Base-by-base conservation (phyloP, 2,888 invertebrate species). In the Apodemia duryi region DNA sequence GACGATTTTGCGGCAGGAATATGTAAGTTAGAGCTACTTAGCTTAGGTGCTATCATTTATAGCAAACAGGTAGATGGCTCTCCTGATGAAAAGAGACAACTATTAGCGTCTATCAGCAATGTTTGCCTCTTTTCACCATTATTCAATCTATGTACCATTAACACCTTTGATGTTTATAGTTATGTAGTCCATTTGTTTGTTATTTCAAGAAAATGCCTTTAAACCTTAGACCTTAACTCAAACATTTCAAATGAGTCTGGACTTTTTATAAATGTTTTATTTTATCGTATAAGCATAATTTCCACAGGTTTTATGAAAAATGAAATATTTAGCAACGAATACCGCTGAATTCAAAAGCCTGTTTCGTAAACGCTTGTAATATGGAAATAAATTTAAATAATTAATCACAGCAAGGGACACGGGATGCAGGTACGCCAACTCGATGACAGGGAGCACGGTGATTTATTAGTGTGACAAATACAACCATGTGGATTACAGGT, bases 361-460 rank as follows among this genome's bases (percentile, higher is more conserved):
- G 52, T 52, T 52, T 54, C 29, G 54, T 10, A 54, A 54, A 11
- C 54, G 43, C 7, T 38, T 38, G 38, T 43, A 43, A 43, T 43
- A 43, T 43, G 54, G 54, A 54, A 28, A 54, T 28, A 28, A 29
- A 54, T 54, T 54, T 54, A 29, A 54, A 54, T 54, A 54, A 54
- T 54, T 21, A 54, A 54, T 54, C 54, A 54, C 54, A 54, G 54
- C 28, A 54, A 54, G 54, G 54, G 54, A 54, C 54, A 29, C 43
- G 29, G 54, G 21, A 28, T 54, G 28, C 54, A 54, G 54, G 54
- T 54, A 54, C 10, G 54, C 28, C 10, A 43, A 43, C 43, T 43
- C n/a, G 54, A 54, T 54, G 54, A 54, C 54, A 54, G 54, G 43
- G 43, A 43, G 43, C 54, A 10, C 6, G 10, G 54, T 54, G 54